These are phyloP conservation scores for Poecilia velifera DNA, from an alignment of 2,797 vertebrate species.

Conservation along the genomic window DNA sequence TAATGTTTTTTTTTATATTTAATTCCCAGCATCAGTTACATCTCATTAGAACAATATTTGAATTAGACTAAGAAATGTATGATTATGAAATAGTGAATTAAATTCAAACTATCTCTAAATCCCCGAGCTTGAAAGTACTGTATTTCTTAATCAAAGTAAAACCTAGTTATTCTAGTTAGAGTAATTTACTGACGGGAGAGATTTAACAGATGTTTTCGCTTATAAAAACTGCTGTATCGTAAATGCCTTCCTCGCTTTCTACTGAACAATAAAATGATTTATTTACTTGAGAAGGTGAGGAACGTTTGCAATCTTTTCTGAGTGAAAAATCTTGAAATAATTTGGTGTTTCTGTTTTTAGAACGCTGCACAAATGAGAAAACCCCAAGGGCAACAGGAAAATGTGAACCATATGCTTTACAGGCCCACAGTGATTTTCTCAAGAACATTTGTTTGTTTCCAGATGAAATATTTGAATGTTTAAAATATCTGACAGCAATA, in stretches of 20 bases:
- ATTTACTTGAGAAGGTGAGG: not conserved
- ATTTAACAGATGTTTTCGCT: not conserved
- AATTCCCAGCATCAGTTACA: not conserved
- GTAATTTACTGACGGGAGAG: not conserved
- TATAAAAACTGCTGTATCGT: not conserved
- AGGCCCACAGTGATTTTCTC: not conserved
- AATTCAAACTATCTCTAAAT: not conserved
- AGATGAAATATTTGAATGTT: not conserved
- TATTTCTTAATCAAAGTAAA: not conserved
- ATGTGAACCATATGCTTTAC: not conserved
- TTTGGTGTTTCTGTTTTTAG: conserved; percentile 4
- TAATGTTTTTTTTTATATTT: not conserved
- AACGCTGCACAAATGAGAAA: not conserved
- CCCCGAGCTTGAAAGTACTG: not conserved
- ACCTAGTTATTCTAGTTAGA: not conserved
- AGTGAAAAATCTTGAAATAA: conserved; percentile 2
- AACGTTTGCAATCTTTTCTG: not conserved
- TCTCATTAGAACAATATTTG: not conserved
- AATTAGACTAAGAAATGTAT: not conserved
- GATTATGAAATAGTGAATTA: not conserved
- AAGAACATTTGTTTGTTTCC: conserved; percentile 2
- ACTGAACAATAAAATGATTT: not conserved
- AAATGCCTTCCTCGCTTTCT: not conserved
- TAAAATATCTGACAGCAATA: conserved; percentile 1
- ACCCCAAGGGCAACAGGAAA: not conserved